Evolutionary conservation across 2,113 vertebrate species (phyloP), one percentile per base, ranked within the genome.

Genomic region (Sylvilagus bachmani): DNA sequence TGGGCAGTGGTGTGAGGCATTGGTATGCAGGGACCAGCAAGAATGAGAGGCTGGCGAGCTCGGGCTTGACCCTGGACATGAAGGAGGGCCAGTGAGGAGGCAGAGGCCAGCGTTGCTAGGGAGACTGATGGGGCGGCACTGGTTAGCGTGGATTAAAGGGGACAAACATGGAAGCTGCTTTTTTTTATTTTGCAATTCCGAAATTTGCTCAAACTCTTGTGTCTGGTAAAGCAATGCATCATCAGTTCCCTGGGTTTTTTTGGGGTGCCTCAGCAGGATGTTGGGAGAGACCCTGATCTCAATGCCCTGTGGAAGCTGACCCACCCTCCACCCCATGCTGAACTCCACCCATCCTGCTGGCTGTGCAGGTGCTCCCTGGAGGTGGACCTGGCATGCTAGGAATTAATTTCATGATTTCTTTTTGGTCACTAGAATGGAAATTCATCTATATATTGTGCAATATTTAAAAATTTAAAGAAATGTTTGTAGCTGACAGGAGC

Each of bases 231-330:
- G 4, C 1, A 4, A 62, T 33, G 5, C 22, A 66, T 25, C 16
- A 2, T 0, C 6, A 27, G 4, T 9, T 6, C 19, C n/a, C n/a
- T 31, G 6, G 12, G 10, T 10, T 2, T 0, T 62, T 44, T 84
- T 1, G 0, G 24, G 17, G 22, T 8, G 19, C 25, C 31, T 58
- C 31, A 11, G 27, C 10, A 10, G 6, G 10, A 6, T 31, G 22
- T 0, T 86, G n/a, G 27, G 10, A 22, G 10, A 44, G 27, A 25
- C 12, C 19, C 6, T 19, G 1, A 6, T 3, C 6, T 10, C 14
- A 11, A 25, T 66, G 22, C 29, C 1, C 6, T 62, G 19, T 5
- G 79, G 4, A 29, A 73, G 2, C 2, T 1, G 6, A 7, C 55
- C 9, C 17, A 31, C 3, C 1, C 19, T 55, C 33, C 31, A 81